A percentile compares a stretch with the other conserved stretches of the same genome.
phyloP scores from a whole-genome alignment of 2,888 invertebrate species.

The Drosophila setosimentum region DNA sequence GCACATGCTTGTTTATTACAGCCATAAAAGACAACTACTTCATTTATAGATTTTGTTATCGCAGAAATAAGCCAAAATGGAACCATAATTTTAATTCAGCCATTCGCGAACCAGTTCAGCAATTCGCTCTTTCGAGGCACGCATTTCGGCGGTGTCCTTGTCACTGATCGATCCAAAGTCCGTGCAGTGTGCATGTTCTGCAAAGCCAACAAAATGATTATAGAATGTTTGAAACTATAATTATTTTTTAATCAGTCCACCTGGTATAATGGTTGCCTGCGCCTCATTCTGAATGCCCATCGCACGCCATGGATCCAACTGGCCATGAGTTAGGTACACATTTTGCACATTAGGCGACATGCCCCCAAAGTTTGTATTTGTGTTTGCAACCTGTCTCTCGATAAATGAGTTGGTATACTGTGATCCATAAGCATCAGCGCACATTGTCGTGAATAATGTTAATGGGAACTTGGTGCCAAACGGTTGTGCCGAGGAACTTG shows the following conservation, averaged over 20 bases:
- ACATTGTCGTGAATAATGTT: constrained; percentile 72
- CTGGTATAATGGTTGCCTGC: constrained; percentile 78
- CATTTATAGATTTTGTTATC: constrained; percentile 15
- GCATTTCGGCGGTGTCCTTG: constrained; percentile 76
- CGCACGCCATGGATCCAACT: constrained; percentile 87
- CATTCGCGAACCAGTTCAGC: constrained; percentile 80
- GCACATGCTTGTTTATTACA: constrained; percentile 27
- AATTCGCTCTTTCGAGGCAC: constrained; percentile 80
- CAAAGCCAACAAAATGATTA: neutral
- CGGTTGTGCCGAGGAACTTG: constrained; percentile 87
- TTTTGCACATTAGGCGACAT: constrained; percentile 85
- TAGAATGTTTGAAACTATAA: neutral
- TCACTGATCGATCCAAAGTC: constrained; percentile 82
- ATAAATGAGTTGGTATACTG: constrained; percentile 71
- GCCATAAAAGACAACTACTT: constrained; percentile 5
- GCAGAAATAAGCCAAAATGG: neutral
- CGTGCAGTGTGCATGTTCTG: constrained; percentile 82
- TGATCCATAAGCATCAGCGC: constrained; percentile 78
- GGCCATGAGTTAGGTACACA: constrained; percentile 87
- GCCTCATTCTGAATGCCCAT: constrained; percentile 85
- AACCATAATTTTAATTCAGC: constrained; percentile 51
- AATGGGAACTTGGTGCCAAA: constrained; percentile 85
- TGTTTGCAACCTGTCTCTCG: constrained; percentile 70
- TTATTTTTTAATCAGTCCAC: constrained; percentile 39
- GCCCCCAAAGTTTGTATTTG: constrained; percentile 86